A percentile compares a stretch with the other conserved stretches of the same genome.
phyloP scores from a whole-genome alignment of 1,140 invertebrate genomes.

The Anagrus nilaparvatae region DNA sequence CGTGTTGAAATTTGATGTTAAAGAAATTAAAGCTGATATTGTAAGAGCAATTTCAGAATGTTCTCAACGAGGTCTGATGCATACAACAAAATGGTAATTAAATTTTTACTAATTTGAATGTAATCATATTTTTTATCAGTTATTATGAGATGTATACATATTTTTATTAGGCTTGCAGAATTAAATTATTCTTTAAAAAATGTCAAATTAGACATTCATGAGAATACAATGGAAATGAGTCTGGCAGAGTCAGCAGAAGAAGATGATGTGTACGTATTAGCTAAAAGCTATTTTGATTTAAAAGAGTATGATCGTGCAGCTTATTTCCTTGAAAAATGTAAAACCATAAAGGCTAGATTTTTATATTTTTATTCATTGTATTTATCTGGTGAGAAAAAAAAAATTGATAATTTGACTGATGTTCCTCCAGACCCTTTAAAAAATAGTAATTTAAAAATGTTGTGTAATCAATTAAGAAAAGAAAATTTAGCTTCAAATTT shows the following conservation, averaged over 20 bases:
- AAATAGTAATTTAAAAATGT: constrained; percentile 45
- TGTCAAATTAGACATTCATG: constrained; percentile 45
- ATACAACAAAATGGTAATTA: constrained; percentile 64
- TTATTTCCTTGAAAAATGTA: constrained; percentile 66
- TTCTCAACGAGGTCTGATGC: constrained; percentile 55
- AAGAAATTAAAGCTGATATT: constrained; percentile 56
- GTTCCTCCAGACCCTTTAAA: constrained; percentile 55
- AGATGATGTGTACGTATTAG: constrained; percentile 64
- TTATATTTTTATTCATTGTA: constrained; percentile 78
- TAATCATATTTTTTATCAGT: not conserved
- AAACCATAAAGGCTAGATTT: constrained; percentile 59
- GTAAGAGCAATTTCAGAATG: constrained; percentile 57
- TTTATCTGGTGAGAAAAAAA: constrained; percentile 80
- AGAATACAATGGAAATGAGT: constrained; percentile 32
- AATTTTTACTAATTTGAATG: not conserved
- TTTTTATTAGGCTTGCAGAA: constrained; percentile 59
- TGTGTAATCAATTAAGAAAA: constrained; percentile 46
- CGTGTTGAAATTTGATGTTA: constrained; percentile 46
- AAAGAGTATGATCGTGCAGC: constrained; percentile 88
- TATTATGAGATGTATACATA: not conserved
- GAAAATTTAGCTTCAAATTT: constrained; percentile 53
- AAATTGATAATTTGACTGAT: constrained; percentile 71
- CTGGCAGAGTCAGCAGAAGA: constrained; percentile 41
- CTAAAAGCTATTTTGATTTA: constrained; percentile 84
- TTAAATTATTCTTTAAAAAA: constrained; percentile 66